phyloP scores from a whole-genome alignment of 2,113 vertebrate species.

The Eira barbara region DNA sequence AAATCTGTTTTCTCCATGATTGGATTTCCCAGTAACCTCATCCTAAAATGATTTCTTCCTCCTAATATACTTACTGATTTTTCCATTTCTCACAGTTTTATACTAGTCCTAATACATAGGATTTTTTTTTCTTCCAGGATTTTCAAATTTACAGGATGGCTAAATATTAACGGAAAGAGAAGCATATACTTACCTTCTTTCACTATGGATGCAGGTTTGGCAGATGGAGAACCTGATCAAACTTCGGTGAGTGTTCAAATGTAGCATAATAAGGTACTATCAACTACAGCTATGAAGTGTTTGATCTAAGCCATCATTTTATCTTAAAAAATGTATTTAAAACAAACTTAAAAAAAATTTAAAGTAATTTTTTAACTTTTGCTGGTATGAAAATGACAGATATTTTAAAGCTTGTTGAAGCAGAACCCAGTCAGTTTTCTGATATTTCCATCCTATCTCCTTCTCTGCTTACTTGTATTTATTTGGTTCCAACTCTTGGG shows the following conservation, averaged over 20 bases:
- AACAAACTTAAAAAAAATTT: not conserved
- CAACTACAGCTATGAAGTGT: not conserved
- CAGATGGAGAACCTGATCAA: conserved; percentile 82
- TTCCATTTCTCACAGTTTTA: conserved; percentile 12
- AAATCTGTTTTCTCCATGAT: not conserved
- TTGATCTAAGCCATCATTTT: not conserved
- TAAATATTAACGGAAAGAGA: conserved; percentile 63
- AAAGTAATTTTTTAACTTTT: not conserved
- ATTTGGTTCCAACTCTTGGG: not conserved
- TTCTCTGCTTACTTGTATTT: not conserved
- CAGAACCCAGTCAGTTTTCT: conserved; percentile 6
- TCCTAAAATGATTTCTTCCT: not conserved
- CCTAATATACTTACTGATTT: not conserved
- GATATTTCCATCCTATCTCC: not conserved
- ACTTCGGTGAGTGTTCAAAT: conserved; percentile 81
- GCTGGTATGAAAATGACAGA: not conserved
- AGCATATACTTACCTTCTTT: conserved; percentile 48
- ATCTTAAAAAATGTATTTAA: not conserved
- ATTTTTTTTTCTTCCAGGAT: conserved; percentile 65
- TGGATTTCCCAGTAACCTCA: not conserved
- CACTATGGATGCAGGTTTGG: conserved; percentile 80
- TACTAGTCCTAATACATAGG: conserved; percentile 21
- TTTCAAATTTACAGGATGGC: conserved; percentile 73
- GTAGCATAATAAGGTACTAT: not conserved
- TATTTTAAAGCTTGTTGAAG: not conserved